Conservation (phyloP, 1,140 invertebrate species). For the Vanessa atalanta region DNA sequence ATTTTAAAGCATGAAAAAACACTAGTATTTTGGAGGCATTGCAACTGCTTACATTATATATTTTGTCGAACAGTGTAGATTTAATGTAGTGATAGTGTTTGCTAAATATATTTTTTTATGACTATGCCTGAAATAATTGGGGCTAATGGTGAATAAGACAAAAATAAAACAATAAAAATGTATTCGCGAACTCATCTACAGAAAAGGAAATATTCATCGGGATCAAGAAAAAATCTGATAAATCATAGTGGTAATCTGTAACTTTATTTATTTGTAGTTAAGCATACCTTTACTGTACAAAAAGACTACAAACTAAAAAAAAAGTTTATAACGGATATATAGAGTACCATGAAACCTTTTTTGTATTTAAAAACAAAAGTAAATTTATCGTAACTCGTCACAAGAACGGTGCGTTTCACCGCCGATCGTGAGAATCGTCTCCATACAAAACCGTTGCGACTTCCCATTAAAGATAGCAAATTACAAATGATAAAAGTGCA, state of each 20-base stretch:
- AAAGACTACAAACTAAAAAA: background rate
- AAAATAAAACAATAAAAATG: too few species aligned
- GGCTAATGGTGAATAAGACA: too few species aligned
- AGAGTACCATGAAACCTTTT: background rate
- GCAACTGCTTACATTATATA: background rate
- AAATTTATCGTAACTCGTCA: background rate
- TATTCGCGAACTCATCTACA: too few species aligned
- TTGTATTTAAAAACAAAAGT: conserved; percentile 12
- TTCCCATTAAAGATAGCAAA: conserved; percentile 24
- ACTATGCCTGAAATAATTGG: too few species aligned
- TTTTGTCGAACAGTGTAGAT: too few species aligned
- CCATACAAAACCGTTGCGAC: conserved; percentile 2
- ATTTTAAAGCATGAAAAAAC: background rate
- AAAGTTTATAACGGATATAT: background rate
- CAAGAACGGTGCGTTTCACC: conserved; percentile 25
- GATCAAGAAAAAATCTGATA: too few species aligned
- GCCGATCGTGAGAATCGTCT: conserved; percentile 24
- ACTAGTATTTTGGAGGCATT: background rate
- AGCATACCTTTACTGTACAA: background rate
- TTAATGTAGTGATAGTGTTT: too few species aligned
- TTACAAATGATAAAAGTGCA: conserved; percentile 25
- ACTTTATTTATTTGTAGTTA: too few species aligned
- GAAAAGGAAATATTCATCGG: too few species aligned
- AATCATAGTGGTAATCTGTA: too few species aligned
- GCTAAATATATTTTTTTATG: too few species aligned